Evolutionary conservation across 2,797 vertebrate species (phyloP).

Genomic region (Otus scops): DNA sequence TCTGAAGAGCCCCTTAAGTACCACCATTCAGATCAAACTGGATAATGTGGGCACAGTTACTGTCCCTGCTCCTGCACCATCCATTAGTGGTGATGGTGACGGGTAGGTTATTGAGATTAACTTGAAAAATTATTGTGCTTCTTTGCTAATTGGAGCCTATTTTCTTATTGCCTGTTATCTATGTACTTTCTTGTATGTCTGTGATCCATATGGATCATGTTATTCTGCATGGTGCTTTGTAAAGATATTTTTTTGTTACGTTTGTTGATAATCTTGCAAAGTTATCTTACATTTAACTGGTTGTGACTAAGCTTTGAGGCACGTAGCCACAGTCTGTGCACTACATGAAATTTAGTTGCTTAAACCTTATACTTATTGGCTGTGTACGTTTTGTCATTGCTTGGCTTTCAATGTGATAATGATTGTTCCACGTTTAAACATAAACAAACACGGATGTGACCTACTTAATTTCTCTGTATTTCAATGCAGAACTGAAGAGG

Average conservation of each 20-base stretch:
- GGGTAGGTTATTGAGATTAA: conserved; percentile 99
- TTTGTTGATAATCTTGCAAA: conserved; percentile 80
- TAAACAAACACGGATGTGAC: conserved; percentile 66
- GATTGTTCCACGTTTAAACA: conserved; percentile 74
- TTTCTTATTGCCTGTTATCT: conserved; percentile 87
- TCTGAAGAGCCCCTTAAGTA: conserved; percentile 99
- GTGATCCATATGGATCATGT: conserved; percentile 78
- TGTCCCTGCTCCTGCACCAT: conserved; percentile 99
- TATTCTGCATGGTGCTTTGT: conserved; percentile 87
- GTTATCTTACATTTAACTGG: conserved; percentile 80
- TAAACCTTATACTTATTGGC: conserved; percentile 82
- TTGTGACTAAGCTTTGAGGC: conserved; percentile 83
- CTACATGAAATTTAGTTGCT: conserved; percentile 84
- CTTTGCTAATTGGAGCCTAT: conserved; percentile 90
- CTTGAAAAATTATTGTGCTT: conserved; percentile 92
- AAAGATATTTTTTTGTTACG: conserved; percentile 77
- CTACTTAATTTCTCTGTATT: conserved; percentile 75
- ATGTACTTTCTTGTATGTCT: conserved; percentile 83
- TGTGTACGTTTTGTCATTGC: conserved; percentile 83
- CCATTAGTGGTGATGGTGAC: conserved; percentile 99
- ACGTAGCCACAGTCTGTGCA: conserved; percentile 84
- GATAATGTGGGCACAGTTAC: conserved; percentile 99
- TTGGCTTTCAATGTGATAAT: conserved; percentile 82
- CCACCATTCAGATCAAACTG: conserved; percentile 99
- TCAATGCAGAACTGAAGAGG: conserved; percentile 90